Conservation (phyloP, 2,113 vertebrate species). For the Melanostigma gelatinosum region DNA sequence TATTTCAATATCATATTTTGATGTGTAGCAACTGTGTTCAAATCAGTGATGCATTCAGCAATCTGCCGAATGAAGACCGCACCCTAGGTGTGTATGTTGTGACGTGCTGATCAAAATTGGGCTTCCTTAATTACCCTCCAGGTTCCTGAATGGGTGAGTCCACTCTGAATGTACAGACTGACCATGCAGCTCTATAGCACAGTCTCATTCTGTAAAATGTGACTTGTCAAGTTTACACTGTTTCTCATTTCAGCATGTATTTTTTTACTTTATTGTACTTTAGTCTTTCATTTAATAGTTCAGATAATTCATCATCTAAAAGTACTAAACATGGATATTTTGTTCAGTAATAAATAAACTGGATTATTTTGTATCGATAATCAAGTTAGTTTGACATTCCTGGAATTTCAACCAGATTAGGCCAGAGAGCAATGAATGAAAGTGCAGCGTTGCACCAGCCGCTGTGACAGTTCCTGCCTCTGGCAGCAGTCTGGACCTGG, state of each 20-base stretch:
- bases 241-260: neutral
- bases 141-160: constrained; percentile 15
- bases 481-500: neutral
- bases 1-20: neutral
- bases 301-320: neutral
- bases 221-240: neutral
- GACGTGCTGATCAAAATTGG: neutral
- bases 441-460: constrained; percentile 59
- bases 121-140: neutral
- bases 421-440: constrained; percentile 48
- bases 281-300: neutral
- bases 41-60: too few relatives aligned
- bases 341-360: neutral
- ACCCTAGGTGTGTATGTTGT: neutral
- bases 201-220: neutral
- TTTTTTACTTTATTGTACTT: neutral
- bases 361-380: neutral
- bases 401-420: constrained; percentile 51
- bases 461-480: constrained; percentile 6
- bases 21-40: neutral
- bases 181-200: neutral
- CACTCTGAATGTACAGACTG: neutral
- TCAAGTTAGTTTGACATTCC: neutral
- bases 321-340: neutral
- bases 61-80: neutral